Evolutionary conservation across 1,140 invertebrate genomes (phyloP).

Genomic region (Drosophila insularis): DNA sequence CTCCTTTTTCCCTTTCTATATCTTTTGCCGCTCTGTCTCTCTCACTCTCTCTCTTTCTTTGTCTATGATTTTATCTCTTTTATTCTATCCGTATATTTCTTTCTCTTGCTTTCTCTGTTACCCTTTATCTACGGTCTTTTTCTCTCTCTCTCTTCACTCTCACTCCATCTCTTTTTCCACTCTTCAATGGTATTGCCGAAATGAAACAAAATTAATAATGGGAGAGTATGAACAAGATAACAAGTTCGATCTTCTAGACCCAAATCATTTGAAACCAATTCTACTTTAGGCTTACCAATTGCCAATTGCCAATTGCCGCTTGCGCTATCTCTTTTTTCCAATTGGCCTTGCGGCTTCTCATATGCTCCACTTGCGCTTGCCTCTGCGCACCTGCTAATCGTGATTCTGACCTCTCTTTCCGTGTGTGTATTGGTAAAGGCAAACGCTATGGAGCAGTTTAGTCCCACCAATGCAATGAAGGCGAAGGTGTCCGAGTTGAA

Average conservation of each 20-base stretch:
- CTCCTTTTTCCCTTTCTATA: background rate
- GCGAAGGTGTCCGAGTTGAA: conserved; percentile 58
- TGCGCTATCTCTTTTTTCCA: conserved; percentile 13
- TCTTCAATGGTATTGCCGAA: conserved; percentile 1
- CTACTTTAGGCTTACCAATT: conserved; percentile 6
- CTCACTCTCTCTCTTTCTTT: background rate
- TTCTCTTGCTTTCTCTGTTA: background rate
- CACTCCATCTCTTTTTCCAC: conserved; percentile 1
- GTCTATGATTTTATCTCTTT: background rate
- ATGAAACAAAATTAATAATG: background rate
- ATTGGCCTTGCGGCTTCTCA: background rate
- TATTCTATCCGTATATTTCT: conserved; percentile 1
- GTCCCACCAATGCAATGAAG: conserved; percentile 48
- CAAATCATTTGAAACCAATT: background rate
- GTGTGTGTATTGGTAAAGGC: conserved; percentile 43
- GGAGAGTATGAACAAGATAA: background rate
- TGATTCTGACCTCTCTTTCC: conserved; percentile 13
- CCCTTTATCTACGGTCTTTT: conserved; percentile 2
- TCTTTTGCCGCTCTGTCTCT: background rate
- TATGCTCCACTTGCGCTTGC: background rate
- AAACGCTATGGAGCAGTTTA: conserved; percentile 52
- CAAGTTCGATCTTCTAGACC: background rate
- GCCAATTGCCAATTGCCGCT: conserved; percentile 8
- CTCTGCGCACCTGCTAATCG: background rate
- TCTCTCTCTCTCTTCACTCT: conserved; percentile 1